phyloP scores from a whole-genome alignment of 2,888 invertebrate genomes.

The Tridacna crocea region DNA sequence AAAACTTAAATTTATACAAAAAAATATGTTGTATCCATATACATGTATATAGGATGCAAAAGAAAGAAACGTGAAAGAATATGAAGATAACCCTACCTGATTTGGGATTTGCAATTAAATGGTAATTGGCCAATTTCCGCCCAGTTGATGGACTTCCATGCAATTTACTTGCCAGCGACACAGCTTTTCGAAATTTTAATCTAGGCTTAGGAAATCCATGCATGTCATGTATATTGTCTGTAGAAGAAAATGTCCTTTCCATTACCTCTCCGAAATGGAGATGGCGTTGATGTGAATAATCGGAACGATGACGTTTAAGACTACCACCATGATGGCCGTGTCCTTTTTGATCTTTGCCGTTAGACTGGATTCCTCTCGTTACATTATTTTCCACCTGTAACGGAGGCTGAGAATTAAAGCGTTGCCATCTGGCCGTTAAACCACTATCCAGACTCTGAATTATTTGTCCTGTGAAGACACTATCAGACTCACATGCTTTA shows the following conservation, averaged over 20 bases:
- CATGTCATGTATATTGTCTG: conserved; percentile 80
- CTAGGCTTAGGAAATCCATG: conserved; percentile 75
- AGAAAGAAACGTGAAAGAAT: no score
- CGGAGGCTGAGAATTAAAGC: conserved; percentile 69
- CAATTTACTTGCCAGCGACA: conserved; percentile 79
- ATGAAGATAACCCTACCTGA: conserved; percentile 75
- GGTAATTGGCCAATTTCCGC: conserved; percentile 81
- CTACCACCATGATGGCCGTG: conserved; percentile 64
- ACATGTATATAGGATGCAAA: no score
- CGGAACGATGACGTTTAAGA: conserved; percentile 78
- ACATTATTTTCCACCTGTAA: conserved; percentile 57
- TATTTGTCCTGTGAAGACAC: conserved; percentile 69
- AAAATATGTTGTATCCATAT: no score
- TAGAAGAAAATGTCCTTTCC: conserved; percentile 79
- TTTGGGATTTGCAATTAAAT: conserved; percentile 80
- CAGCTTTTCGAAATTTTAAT: conserved; percentile 81
- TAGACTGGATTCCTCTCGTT: conserved; percentile 29
- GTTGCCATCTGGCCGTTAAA: conserved; percentile 78
- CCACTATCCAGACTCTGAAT: conserved; percentile 77
- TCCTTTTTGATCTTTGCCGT: conserved; percentile 6
- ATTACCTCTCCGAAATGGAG: conserved; percentile 77
- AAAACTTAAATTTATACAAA: no score
- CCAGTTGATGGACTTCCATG: conserved; percentile 83
- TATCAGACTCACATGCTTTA: conserved; percentile 56
- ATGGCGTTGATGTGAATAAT: conserved; percentile 74